Percentiles rank a stretch among this genome's conserved stretches.
Evolutionary conservation across 2,797 vertebrate genomes (phyloP).

Genomic region (Manis crassicaudata): DNA sequence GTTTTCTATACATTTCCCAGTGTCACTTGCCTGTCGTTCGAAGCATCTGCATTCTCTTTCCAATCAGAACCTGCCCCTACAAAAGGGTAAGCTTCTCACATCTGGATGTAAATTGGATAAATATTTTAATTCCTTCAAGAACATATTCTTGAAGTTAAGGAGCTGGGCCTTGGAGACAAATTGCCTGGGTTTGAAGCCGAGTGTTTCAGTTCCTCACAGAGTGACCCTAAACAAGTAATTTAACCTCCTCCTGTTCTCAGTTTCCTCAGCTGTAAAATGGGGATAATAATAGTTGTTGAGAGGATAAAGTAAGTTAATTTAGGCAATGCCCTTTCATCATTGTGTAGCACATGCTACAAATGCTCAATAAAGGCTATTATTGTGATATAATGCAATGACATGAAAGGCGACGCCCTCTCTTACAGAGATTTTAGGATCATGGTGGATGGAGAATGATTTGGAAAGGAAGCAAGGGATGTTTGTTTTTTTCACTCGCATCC

Average conservation of each 20-base stretch:
- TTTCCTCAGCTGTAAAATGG: neutral
- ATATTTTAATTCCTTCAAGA: conserved; percentile 26
- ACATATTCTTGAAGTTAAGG: neutral
- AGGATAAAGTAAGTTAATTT: neutral
- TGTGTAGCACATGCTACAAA: neutral
- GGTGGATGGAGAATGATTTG: neutral
- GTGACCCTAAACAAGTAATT: neutral
- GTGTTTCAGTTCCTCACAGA: neutral
- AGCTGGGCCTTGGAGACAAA: neutral
- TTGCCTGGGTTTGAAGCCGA: neutral
- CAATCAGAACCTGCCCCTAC: neutral
- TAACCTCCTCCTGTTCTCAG: neutral
- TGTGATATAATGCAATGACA: neutral
- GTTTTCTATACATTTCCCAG: neutral
- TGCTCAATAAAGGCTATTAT: neutral
- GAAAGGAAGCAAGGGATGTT: neutral
- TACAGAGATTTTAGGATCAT: neutral
- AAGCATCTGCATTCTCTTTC: neutral
- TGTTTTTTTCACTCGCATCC: neutral
- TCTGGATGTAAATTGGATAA: neutral
- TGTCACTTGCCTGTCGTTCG: neutral
- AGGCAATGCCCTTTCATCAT: neutral
- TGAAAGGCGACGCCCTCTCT: neutral
- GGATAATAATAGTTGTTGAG: neutral
- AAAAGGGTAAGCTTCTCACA: neutral